phyloP scores from a whole-genome alignment of 2,888 invertebrate species.

The Ophioninae sp. region DNA sequence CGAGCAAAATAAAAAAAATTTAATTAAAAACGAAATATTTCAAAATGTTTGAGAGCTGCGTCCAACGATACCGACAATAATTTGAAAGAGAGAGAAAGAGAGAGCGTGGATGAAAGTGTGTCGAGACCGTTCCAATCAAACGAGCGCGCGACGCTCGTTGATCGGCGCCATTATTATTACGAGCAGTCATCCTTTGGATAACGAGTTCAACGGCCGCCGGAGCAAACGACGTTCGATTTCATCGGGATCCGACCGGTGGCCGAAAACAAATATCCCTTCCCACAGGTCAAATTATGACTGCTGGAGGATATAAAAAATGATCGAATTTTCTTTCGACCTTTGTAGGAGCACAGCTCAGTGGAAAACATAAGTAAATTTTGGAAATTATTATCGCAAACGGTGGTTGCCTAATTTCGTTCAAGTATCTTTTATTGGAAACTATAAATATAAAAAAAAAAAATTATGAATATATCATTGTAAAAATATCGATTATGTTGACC shows the following conservation, averaged over 20 bases:
- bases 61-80: not conserved
- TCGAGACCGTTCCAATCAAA: constrained; percentile 28
- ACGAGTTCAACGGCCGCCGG: constrained; percentile 39
- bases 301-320: too few relatives aligned
- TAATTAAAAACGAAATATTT: not conserved
- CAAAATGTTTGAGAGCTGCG: not conserved
- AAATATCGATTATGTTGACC: too few relatives aligned
- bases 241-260: constrained; percentile 28
- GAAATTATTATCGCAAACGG: too few relatives aligned
- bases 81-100: not conserved
- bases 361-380: too few relatives aligned
- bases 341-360: too few relatives aligned
- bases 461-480: too few relatives aligned
- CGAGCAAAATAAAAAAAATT: not conserved
- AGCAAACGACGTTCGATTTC: constrained; percentile 53
- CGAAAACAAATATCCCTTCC: not conserved
- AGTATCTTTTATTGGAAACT: too few relatives aligned
- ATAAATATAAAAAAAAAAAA: too few relatives aligned
- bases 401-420: too few relatives aligned
- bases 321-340: too few relatives aligned
- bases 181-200: constrained; percentile 17
- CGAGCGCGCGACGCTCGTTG: constrained; percentile 13
- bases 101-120: constrained; percentile 7
- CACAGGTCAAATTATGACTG: not conserved
- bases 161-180: constrained; percentile 21